phyloP scores from a whole-genome alignment of 2,888 invertebrate species.

The Platycheirus rosarum region DNA sequence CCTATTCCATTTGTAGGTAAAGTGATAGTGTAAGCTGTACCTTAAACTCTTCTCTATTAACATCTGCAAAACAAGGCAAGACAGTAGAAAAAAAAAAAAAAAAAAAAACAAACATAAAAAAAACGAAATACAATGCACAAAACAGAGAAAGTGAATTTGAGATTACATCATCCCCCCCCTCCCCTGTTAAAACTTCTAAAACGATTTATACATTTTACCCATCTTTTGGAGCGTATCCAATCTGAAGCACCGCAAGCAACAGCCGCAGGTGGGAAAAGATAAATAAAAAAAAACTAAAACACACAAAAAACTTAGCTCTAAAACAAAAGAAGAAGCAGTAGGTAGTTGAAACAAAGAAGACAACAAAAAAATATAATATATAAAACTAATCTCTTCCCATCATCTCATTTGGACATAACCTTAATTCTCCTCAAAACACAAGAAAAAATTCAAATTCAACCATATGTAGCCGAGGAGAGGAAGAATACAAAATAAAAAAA shows the following conservation, averaged over 20 bases:
- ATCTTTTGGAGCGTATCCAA: constrained; percentile 32
- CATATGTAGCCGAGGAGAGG: constrained; percentile 56
- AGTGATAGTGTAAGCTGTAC: constrained; percentile 14
- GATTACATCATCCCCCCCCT: constrained; percentile 56
- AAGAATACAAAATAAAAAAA: constrained; percentile 21
- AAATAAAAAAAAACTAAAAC: constrained; percentile 23
- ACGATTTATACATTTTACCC: constrained; percentile 47
- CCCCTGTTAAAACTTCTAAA: constrained; percentile 11
- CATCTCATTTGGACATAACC: constrained; percentile 70
- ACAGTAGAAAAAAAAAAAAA: constrained; percentile 12
- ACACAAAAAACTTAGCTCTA: constrained; percentile 4
- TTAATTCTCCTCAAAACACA: constrained; percentile 52
- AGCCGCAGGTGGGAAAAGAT: constrained; percentile 66
- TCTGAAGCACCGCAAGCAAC: constrained; percentile 53
- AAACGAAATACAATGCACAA: constrained; percentile 38
- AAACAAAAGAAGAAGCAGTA: constrained; percentile 52
- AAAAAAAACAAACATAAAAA: constrained; percentile 12
- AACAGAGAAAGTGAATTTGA: constrained; percentile 71
- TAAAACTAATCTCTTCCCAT: constrained; percentile 30
- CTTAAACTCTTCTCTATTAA: constrained; percentile 43
- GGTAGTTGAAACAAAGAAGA: constrained; percentile 11
- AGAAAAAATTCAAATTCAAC: constrained; percentile 46
- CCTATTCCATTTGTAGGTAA: background rate
- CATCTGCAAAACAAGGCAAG: constrained; percentile 30
- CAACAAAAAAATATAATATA: constrained; percentile 17